Evolutionary conservation across 2,113 vertebrate genomes (phyloP).

Genomic region (Myotis davidii): DNA sequence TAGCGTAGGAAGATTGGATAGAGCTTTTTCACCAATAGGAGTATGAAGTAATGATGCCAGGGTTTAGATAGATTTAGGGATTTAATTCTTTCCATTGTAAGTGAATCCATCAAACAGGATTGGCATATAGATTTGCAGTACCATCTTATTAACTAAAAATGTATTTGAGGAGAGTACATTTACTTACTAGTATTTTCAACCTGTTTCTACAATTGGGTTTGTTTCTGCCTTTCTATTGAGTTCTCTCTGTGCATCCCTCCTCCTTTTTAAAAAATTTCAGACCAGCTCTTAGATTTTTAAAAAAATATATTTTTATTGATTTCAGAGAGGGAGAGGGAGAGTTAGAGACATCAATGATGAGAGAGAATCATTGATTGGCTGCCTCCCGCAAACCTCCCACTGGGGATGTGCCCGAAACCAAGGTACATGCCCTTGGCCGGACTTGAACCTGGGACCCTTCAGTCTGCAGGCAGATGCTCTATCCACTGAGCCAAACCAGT

Average conservation of each 20-base stretch:
- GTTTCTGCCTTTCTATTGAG: background rate
- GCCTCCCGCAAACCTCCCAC: too few species aligned
- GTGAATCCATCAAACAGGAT: conserved; percentile 21
- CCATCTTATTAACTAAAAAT: background rate
- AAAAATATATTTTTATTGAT: too few species aligned
- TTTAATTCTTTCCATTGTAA: conserved; percentile 32
- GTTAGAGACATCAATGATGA: too few species aligned
- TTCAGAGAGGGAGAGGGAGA: too few species aligned
- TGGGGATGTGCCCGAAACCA: too few species aligned
- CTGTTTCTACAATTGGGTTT: background rate
- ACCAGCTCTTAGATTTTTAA: background rate
- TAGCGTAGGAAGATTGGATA: background rate
- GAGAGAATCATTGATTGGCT: too few species aligned
- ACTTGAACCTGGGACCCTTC: too few species aligned
- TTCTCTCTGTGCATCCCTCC: background rate
- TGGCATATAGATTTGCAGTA: background rate
- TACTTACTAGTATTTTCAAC: background rate
- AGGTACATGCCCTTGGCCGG: too few species aligned
- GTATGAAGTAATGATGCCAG: background rate
- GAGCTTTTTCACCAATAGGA: background rate
- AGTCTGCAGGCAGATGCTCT: too few species aligned
- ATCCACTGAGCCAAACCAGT: too few species aligned
- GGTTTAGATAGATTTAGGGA: background rate
- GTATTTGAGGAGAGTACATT: background rate
- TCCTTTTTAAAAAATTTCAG: background rate